Evolutionary conservation across 1,140 invertebrate species (phyloP), one percentile per base, ranked within the genome.

Genomic region (Forficula auricularia): DNA sequence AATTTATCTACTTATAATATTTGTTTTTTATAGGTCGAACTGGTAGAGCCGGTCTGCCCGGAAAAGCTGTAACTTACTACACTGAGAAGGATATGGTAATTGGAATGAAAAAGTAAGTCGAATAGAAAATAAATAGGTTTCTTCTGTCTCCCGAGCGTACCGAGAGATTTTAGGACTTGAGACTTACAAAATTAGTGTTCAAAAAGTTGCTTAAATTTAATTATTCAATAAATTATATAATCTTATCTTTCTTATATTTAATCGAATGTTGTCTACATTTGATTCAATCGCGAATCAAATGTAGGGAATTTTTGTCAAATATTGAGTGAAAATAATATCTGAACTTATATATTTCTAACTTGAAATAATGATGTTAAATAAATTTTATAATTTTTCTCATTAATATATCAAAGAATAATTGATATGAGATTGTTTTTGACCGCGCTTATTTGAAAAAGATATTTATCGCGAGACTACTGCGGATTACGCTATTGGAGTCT

Each of bases 61-160:
- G 89, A 14, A 76, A 73, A 55, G 90, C 94, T 1, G 69, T 98
- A 30, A 98, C 94, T 2, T 97, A 90, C 65, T 98, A 95, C 55
- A 94, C 92, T 72, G 84, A 55, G 72, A 83, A 39, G 94, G 98
- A 63, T 73, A 73, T 10, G 59, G 66, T 6, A 81, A 87, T 67
- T 69, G 94, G 19, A 69, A 80, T 57, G 88, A 80, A 85, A 88
- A 64, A 53, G 42, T 32, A 32, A 8, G n/a, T n/a, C 8, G 8
- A 32, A 32, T 8, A 9, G 8, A 9, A n/a, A 9, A 9, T 9
- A n/a, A 9, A 32, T 32, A 32, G 8, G 8, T 32, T 32, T 8
- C 31, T 9, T 32, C n/a, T n/a, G n/a, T n/a, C 31, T n/a, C 8
- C 8, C n/a, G 31, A 8, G n/a, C 31, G n/a, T 9, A 8, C 8